Base-by-base conservation (phyloP, 2,888 invertebrate species). In the Cremastinae sp. region DNA sequence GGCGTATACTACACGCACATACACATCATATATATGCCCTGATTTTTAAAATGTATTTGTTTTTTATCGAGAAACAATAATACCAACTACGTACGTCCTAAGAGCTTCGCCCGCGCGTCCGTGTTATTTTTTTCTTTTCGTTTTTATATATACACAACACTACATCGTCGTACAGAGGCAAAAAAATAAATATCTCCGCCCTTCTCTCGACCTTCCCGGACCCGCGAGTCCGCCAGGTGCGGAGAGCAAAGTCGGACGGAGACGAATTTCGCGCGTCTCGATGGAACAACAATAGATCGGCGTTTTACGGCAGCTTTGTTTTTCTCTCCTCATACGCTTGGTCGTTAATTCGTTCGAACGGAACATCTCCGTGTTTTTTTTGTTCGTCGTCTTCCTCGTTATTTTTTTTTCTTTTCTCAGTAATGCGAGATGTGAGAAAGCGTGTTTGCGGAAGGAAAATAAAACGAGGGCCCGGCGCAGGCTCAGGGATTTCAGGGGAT, bases 131-230 rank as follows among this genome's bases (percentile, higher is more conserved):
- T 14, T 51, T 41, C 49, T 10, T 51, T 39, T 41, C 47, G 10
- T 51, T 39, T 53, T 35, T 61, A 14, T 75, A 43, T 39, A 53
- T 43, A 37, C 73, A 43, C 59, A 70, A 66, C 78, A 78, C 70
- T 79, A 80, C 79, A 75, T 55, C 56, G 37, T 53, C 65, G 65
- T 65, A 65, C 28, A 64, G 56, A 58, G 49, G 72, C 58, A 59
- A 65, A 72, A 28, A 72, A 59, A 59, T 77, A 70, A 65, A 68
- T 74, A 18, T 74, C 75, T 47, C 58, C 41, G 68, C 18, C 49
- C 7, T 12, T 5, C 9, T 9, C 2, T 49, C 10, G 16, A 18
- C 49, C 58, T 64, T 68, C 69, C 7, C 22, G 53, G 28, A 37
- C 4, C 49, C 12, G 56, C 61, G 37, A 18, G 4, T 59, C 16